Conservation (phyloP, 1,140 invertebrate species). For the Andricus grossulariae region DNA sequence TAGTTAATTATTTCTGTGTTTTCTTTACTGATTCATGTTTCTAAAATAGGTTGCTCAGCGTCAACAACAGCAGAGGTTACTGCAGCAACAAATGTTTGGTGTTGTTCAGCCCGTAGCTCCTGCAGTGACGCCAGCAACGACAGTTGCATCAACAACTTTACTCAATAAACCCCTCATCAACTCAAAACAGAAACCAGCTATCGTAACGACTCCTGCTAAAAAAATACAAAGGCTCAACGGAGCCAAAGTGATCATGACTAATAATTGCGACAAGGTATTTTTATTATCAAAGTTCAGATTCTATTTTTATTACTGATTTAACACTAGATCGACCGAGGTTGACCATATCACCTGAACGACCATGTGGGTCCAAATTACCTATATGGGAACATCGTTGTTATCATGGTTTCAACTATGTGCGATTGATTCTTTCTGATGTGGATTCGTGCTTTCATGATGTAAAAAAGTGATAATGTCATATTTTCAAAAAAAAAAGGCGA, state of each 20-base stretch:
- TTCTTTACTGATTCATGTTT: background rate
- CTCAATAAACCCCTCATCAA: constrained; percentile 68
- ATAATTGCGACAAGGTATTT: constrained; percentile 73
- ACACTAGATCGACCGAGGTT: no score
- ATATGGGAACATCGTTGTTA: no score
- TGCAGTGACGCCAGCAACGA: constrained; percentile 61
- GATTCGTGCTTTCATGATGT: no score
- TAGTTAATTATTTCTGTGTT: constrained; percentile 1
- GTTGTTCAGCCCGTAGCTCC: constrained; percentile 68
- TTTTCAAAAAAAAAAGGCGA: no score
- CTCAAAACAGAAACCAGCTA: constrained; percentile 72
- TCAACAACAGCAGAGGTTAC: constrained; percentile 78
- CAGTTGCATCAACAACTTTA: constrained; percentile 47
- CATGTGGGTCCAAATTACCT: no score
- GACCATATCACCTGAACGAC: no score
- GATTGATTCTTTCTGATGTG: no score
- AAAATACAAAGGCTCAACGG: constrained; percentile 74
- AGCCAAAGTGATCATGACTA: constrained; percentile 72
- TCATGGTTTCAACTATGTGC: no score
- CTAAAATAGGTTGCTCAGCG: constrained; percentile 78
- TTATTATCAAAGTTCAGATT: background rate
- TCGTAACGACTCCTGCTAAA: constrained; percentile 68
- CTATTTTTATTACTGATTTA: no score
- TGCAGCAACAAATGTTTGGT: constrained; percentile 75
- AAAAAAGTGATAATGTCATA: no score